Evolutionary conservation across 2,113 vertebrate genomes (phyloP).

Genomic region (Cervus canadensis): DNA sequence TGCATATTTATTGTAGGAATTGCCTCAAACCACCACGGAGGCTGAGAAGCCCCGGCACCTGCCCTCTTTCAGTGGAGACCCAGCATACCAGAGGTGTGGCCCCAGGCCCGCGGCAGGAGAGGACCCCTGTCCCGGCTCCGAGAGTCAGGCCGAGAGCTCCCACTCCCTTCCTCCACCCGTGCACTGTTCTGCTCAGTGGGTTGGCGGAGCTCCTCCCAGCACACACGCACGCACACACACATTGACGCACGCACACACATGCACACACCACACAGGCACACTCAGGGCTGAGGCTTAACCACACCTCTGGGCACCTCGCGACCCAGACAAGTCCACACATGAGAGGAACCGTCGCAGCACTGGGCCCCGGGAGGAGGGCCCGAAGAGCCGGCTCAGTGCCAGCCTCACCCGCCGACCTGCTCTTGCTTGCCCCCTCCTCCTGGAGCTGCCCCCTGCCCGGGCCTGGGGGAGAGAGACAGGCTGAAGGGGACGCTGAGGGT

Average conservation of each 20-base stretch:
- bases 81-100: too few species aligned
- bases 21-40: fast-evolving
- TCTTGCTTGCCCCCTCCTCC: too few species aligned
- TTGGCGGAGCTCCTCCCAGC: not conserved
- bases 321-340: fast-evolving
- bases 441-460: fast-evolving
- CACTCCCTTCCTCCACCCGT: not conserved
- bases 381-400: not conserved
- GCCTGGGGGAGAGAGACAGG: not conserved
- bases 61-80: not conserved
- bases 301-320: not conserved
- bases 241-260: not conserved
- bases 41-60: not conserved
- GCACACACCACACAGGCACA: not conserved
- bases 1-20: not conserved
- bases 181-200: not conserved
- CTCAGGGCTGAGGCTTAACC: not conserved
- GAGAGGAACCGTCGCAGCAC: fast-evolving
- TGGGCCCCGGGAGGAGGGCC: not conserved
- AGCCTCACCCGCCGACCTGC: fast-evolving
- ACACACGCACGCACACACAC: not conserved
- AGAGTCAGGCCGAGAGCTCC: fast-evolving
- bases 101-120: not conserved
- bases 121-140: fast-evolving
- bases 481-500: not conserved